Base-by-base conservation (phyloP, 2,888 invertebrate species). In the Lasioglossum morio region DNA sequence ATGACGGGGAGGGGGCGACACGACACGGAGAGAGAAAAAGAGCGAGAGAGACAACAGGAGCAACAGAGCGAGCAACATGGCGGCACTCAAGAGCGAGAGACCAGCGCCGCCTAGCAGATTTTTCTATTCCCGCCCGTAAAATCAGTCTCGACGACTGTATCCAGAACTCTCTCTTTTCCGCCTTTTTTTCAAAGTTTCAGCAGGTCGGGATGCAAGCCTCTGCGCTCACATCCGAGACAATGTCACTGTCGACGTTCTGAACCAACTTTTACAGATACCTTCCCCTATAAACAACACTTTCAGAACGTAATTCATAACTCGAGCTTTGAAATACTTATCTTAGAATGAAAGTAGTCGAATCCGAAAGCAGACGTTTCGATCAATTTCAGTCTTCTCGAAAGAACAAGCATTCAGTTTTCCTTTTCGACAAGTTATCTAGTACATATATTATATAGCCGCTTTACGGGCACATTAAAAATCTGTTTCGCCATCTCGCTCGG, bases 81-180 rank as follows among this genome's bases (percentile, higher is more conserved):
- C 94, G 88, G 92, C 79, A 89, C 70, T 23, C 43, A 23, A 75
- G 92, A 90, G 84, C 43, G 27, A 75, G 92, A 90, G 83, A 85
- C 82, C 88, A 94, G 94, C 94, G 95, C 94, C 94, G 92, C 92
- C 95, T 94, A 92, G 92, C 88, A 87, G 92, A 93, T 93, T 95
- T 94, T 94, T 93, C 90, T 91, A 92, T 93, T 94, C 92, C 92
- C 93, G 92, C 93, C 92, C 34, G 85, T 85, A 77, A 86, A 91
- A 73, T 81, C 70, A 48, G 84, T 86, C 83, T 82, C 83, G 63
- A 78, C 70, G 57, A 57, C 57, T n/a, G 40, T 69, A 74, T 53
- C 27, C 16, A 40, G 57, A 78, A 70, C 77, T 70, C 48, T 63
- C 69, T 70, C 69, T 43, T 27, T 77, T 63, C 19, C 16, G 30